phyloP scores from a whole-genome alignment of 35 echinoderm and acorn worm genomes.

The Heliocidaris erythrogramma region DNA sequence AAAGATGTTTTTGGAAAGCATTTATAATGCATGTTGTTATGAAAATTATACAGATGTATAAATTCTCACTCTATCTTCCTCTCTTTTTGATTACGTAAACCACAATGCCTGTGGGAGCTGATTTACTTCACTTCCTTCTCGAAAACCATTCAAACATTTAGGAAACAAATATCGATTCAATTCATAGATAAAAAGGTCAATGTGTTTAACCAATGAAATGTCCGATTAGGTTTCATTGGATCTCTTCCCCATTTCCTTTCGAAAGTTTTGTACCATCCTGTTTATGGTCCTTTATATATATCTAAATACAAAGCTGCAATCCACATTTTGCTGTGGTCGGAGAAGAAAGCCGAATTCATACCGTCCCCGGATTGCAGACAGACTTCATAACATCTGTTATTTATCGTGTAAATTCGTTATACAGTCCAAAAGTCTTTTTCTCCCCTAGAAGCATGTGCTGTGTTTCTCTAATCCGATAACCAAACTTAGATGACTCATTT shows the following conservation, averaged over 20 bases:
- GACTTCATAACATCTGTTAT: conserved; percentile 42
- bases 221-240: too few species aligned
- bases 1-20: too few species aligned
- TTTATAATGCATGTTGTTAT: too few species aligned
- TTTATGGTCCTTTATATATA: neutral
- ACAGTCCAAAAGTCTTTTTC: neutral
- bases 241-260: neutral
- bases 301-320: neutral
- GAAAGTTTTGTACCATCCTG: neutral
- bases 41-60: too few species aligned
- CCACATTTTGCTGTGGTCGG: neutral
- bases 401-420: conserved; percentile 18
- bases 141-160: too few species aligned
- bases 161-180: too few species aligned
- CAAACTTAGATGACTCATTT: neutral
- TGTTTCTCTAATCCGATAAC: neutral
- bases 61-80: too few species aligned
- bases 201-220: too few species aligned
- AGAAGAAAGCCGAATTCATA: neutral
- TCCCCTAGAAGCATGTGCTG: neutral
- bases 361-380: neutral
- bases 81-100: too few species aligned
- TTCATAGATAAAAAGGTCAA: too few species aligned
- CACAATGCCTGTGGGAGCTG: too few species aligned
- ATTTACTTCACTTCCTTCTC: too few species aligned